Evolutionary conservation across 2,888 invertebrate species (phyloP).

Genomic region (Netelia melanura): DNA sequence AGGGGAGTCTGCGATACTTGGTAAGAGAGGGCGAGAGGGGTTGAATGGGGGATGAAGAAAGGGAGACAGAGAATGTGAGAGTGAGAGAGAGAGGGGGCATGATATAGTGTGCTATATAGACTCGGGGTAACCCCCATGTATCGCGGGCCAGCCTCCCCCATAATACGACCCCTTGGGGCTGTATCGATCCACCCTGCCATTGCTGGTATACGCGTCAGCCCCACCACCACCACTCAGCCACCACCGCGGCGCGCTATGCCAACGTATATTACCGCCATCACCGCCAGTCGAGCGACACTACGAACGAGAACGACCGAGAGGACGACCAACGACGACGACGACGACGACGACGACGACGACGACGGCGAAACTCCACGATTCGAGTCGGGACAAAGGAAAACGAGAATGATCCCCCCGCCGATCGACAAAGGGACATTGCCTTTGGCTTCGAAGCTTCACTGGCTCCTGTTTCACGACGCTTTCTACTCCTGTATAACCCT

Average conservation of each 20-base stretch:
- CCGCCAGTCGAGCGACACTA: constrained; percentile 57
- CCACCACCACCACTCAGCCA: constrained; percentile 73
- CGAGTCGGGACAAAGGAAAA: constrained; percentile 66
- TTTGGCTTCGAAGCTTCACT: background rate
- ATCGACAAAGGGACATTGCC: constrained; percentile 58
- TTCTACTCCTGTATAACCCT: background rate
- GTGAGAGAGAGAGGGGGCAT: constrained; percentile 33
- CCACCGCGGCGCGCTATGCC: constrained; percentile 67
- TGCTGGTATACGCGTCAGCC: constrained; percentile 71
- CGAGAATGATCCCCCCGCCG: constrained; percentile 36
- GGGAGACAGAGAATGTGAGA: constrained; percentile 23
- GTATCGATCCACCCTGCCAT: constrained; percentile 80
- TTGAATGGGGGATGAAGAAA: constrained; percentile 4
- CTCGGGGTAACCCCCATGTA: constrained; percentile 77
- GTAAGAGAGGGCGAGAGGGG: background rate
- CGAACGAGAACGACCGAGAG: constrained; percentile 37
- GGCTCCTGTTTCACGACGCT: background rate
- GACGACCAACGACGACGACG: constrained; percentile 50
- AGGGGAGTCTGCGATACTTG: constrained; percentile 57
- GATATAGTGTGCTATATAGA: constrained; percentile 40
- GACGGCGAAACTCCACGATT: constrained; percentile 47
- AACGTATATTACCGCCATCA: constrained; percentile 59
- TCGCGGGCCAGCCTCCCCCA: constrained; percentile 80
- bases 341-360: constrained; percentile 41
- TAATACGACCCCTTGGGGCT: constrained; percentile 82